These are phyloP conservation scores for Drosophila acutilabella DNA, from an alignment of 2,888 invertebrate species.

Conservation along the genomic window DNA sequence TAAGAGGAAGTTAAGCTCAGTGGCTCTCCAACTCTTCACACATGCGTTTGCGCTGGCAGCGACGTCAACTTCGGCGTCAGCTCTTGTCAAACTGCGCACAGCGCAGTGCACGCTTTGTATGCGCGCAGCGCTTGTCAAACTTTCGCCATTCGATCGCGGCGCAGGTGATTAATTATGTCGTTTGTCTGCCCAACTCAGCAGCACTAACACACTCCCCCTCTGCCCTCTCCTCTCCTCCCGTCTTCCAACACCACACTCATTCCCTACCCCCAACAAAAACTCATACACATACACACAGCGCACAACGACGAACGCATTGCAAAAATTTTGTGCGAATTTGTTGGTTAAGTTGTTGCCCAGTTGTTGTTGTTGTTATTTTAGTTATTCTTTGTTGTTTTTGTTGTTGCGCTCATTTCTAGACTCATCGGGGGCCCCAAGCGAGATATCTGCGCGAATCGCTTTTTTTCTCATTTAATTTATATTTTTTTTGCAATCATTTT, in stretches of 20 bases:
- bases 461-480: constrained; percentile 68
- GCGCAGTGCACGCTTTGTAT: constrained; percentile 16
- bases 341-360: constrained; percentile 37
- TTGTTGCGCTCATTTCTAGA: constrained; percentile 55
- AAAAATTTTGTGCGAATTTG: constrained; percentile 57
- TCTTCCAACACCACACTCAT: not conserved
- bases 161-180: constrained; percentile 57
- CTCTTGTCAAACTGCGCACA: constrained; percentile 14
- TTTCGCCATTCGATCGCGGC: constrained; percentile 35
- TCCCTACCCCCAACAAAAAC: not conserved
- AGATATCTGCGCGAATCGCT: constrained; percentile 60
- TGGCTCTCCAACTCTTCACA: constrained; percentile 3
- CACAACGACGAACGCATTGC: constrained; percentile 14
- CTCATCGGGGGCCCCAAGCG: constrained; percentile 55
- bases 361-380: constrained; percentile 19
- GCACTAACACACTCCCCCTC: constrained; percentile 13
- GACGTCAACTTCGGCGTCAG: not conserved
- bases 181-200: constrained; percentile 43
- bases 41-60: not conserved
- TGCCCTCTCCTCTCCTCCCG: not conserved
- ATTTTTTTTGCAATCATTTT: constrained; percentile 45
- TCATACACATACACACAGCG: too few species aligned
- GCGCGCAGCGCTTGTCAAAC: constrained; percentile 45
- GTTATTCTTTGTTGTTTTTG: constrained; percentile 32
- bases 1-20: not conserved